Percentiles rank a stretch among this genome's conserved stretches.
These are phyloP conservation scores for Telmatherina bonti DNA, from an alignment of 2,797 vertebrate genomes.

Conservation along the genomic window DNA sequence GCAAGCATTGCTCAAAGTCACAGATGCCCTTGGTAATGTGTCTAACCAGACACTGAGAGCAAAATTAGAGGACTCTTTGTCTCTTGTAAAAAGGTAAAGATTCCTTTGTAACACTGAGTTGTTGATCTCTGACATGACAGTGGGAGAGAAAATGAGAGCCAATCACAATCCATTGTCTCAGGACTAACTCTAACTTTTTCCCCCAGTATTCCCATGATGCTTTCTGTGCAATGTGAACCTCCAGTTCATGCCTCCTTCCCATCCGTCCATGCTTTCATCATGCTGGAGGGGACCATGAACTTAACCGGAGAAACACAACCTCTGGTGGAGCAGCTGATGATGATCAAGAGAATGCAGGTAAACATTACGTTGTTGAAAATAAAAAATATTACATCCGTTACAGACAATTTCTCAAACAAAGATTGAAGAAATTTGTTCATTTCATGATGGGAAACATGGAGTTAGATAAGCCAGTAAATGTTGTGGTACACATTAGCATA, in stretches of 20 bases:
- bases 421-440: not conserved
- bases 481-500: not conserved
- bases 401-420: not conserved
- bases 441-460: not conserved
- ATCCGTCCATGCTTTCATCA: constrained; percentile 92
- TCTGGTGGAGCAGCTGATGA: constrained; percentile 96
- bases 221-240: constrained; percentile 86
- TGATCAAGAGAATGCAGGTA: constrained; percentile 99
- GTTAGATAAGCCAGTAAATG: not conserved
- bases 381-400: not conserved
- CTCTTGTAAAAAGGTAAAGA: constrained; percentile 90
- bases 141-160: not conserved
- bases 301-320: constrained; percentile 95
- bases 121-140: not conserved
- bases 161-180: not conserved
- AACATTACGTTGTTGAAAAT: not conserved
- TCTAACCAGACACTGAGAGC: constrained; percentile 83
- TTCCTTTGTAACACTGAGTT: not conserved
- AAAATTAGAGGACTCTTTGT: constrained; percentile 88
- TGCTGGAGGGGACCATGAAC: constrained; percentile 98
- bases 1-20: constrained; percentile 88
- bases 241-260: constrained; percentile 90
- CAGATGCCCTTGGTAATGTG: constrained; percentile 85
- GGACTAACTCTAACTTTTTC: not conserved
- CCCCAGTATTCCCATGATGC: constrained; percentile 91